phyloP scores from a whole-genome alignment of 2,888 invertebrate species.

The Pseudanteris insignis region DNA sequence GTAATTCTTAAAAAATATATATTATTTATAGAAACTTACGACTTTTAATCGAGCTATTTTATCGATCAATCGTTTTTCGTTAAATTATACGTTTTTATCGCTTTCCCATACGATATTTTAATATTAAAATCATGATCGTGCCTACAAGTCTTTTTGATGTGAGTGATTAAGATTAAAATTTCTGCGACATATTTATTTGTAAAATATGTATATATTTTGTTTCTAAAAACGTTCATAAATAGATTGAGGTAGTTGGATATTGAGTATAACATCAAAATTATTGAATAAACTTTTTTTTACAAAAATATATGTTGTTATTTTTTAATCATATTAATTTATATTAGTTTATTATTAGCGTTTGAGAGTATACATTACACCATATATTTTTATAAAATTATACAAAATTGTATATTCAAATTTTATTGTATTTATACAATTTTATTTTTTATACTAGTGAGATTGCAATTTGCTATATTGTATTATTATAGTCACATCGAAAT shows the following conservation, averaged over 20 bases:
- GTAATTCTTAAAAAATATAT: too few species aligned
- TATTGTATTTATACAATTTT: too few species aligned
- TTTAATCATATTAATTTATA: too few species aligned
- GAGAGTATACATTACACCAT: too few species aligned
- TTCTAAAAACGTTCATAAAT: constrained; percentile 34
- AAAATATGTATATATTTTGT: constrained; percentile 39
- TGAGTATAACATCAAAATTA: constrained; percentile 15
- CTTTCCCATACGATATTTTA: constrained; percentile 21
- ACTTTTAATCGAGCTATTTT: constrained; percentile 16
- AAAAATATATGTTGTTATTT: constrained; percentile 12
- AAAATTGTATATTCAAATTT: too few species aligned
- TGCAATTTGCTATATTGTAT: too few species aligned
- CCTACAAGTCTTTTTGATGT: constrained; percentile 32
- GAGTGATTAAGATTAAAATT: constrained; percentile 10
- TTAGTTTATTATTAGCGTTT: too few species aligned
- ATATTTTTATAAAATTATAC: too few species aligned
- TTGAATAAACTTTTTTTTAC: constrained; percentile 28
- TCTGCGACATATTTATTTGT: constrained; percentile 37
- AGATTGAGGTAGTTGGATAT: constrained; percentile 38
- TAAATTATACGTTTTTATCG: too few species aligned
- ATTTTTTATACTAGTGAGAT: too few species aligned
- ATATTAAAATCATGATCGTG: constrained; percentile 38
- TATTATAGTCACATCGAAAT: too few species aligned
- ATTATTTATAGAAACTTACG: not conserved
- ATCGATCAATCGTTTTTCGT: constrained; percentile 17